Conservation (phyloP, 2,888 invertebrate species). For the Amphipoea lucens region DNA sequence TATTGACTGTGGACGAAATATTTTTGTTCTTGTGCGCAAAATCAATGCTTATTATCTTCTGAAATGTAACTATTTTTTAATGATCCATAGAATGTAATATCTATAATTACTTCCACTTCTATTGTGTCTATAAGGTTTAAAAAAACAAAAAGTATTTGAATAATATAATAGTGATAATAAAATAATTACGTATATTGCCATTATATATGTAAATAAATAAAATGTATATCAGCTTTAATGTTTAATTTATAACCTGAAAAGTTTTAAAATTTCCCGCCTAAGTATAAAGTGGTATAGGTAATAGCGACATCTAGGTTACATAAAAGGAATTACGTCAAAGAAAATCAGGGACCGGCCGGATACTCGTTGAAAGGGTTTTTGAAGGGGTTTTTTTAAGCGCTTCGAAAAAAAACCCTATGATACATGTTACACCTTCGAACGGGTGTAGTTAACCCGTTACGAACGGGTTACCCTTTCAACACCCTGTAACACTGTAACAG, state of each 20-base stretch:
- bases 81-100: conserved; percentile 56
- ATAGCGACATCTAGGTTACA: conserved; percentile 57
- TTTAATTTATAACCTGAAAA: conserved; percentile 66
- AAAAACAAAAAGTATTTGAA: conserved; percentile 72
- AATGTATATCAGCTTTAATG: conserved; percentile 81
- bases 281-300: background rate
- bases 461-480: too few species aligned
- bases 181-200: conserved; percentile 74
- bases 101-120: conserved; percentile 71
- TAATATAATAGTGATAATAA: conserved; percentile 73
- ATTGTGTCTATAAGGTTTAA: conserved; percentile 72
- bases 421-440: too few species aligned
- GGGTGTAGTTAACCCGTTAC: too few species aligned
- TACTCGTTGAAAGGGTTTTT: too few species aligned
- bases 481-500: too few species aligned
- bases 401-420: too few species aligned
- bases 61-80: conserved; percentile 56
- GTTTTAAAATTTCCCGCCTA: conserved; percentile 46
- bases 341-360: too few species aligned
- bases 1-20: conserved; percentile 52
- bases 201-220: conserved; percentile 84
- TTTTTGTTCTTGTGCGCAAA: conserved; percentile 52
- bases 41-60: conserved; percentile 67
- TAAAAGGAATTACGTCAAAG: conserved; percentile 3
- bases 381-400: too few species aligned